These are phyloP conservation scores for Andrena bicolor DNA, from an alignment of 2,888 invertebrate genomes.

Conservation along the genomic window DNA sequence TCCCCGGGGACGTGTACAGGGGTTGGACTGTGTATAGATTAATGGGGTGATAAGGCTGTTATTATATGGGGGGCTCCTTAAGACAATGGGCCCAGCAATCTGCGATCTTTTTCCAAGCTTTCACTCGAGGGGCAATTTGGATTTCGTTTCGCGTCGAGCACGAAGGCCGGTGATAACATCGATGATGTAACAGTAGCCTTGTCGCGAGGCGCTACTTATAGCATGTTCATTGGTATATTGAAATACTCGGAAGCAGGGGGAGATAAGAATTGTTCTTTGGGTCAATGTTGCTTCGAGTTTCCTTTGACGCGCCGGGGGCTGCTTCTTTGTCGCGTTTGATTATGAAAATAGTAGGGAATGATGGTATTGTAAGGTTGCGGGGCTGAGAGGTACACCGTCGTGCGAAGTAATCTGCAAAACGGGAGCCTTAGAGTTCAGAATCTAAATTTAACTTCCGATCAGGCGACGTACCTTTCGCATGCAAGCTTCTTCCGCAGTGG, in stretches of 20 bases:
- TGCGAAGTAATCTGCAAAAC: too few species aligned
- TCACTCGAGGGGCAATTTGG: slow-evolving; percentile 39
- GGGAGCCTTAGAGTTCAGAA: too few species aligned
- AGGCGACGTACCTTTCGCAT: too few species aligned
- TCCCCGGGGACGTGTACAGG: slow-evolving; percentile 24
- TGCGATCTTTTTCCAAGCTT: slow-evolving; percentile 52
- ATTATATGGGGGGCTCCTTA: slow-evolving; percentile 42
- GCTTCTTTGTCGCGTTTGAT: too few species aligned
- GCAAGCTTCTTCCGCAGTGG: too few species aligned
- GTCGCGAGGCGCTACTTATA: background rate
- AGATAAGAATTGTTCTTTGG: background rate
- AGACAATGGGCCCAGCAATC: slow-evolving; percentile 55
- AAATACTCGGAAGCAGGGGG: background rate
- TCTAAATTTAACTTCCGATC: too few species aligned
- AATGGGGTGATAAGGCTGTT: slow-evolving; percentile 56
- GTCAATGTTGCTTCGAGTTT: background rate
- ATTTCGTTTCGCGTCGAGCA: slow-evolving; percentile 21
- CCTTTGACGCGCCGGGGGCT: background rate
- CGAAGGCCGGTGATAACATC: slow-evolving; percentile 15
- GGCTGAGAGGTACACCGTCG: too few species aligned
- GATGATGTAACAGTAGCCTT: background rate
- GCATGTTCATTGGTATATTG: slow-evolving; percentile 17
- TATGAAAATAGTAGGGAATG: too few species aligned
- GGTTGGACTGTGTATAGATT: slow-evolving; percentile 57
- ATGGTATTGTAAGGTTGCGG: too few species aligned